A percentile compares a stretch with the other conserved stretches of the same genome.
Conservation (phyloP, 2,797 vertebrate genomes). For the Anniella stebbinsi region DNA sequence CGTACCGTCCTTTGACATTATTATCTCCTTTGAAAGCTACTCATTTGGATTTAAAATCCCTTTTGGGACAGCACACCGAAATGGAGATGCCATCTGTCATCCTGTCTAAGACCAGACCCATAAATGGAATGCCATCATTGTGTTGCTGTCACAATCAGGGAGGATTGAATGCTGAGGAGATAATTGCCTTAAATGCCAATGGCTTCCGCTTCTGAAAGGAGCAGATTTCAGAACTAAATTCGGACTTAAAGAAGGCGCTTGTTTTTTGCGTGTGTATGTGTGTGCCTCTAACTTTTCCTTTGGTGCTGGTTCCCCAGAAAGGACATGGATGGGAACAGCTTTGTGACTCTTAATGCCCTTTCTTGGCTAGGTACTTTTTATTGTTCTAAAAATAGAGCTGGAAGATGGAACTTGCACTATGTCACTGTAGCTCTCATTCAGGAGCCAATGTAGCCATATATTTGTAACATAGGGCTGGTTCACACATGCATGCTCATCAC, state of each 20-base stretch:
- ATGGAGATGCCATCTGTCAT: slow-evolving; percentile 56
- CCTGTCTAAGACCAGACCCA: slow-evolving; percentile 42
- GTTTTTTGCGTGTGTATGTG: neutral
- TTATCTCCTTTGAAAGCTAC: slow-evolving; percentile 46
- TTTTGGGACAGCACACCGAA: slow-evolving; percentile 28
- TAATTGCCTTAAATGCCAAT: slow-evolving; percentile 52
- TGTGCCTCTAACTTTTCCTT: slow-evolving; percentile 3
- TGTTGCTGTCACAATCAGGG: slow-evolving; percentile 49
- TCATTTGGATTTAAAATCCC: slow-evolving; percentile 52
- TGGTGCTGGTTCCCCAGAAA: neutral
- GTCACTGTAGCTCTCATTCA: neutral
- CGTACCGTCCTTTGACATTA: slow-evolving; percentile 35
- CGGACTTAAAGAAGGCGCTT: slow-evolving; percentile 21
- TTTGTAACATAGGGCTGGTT: neutral
- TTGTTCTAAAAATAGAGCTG: neutral
- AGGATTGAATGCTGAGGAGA: slow-evolving; percentile 31
- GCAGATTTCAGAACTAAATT: slow-evolving; percentile 45
- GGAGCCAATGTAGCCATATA: too few relatives aligned
- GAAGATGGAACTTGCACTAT: neutral
- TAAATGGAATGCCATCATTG: slow-evolving; percentile 44
- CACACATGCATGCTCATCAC: neutral
- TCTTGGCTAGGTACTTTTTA: neutral
- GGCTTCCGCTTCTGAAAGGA: slow-evolving; percentile 37
- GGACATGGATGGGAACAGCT: slow-evolving; percentile 1
- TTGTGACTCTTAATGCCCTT: neutral